Percentiles rank a stretch among this genome's conserved stretches.
Evolutionary conservation across 2,888 invertebrate genomes (phyloP).

Genomic region (Hemithea aestivaria): DNA sequence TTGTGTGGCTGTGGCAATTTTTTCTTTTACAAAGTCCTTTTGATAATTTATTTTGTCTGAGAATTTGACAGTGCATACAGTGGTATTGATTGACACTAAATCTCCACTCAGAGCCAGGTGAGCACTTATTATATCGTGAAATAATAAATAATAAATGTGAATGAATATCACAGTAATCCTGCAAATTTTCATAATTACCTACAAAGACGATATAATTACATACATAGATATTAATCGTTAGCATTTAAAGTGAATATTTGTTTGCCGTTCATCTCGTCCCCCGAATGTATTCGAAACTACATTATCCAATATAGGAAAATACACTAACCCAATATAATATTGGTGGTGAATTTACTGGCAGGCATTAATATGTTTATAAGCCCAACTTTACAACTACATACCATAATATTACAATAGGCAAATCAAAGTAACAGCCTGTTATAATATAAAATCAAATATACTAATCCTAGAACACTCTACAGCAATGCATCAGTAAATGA

Average conservation of each 20-base stretch:
- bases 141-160: conserved; percentile 55
- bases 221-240: no score
- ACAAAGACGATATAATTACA: conserved; percentile 38
- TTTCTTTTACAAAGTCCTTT: no score
- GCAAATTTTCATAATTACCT: conserved; percentile 48
- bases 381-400: conserved; percentile 11
- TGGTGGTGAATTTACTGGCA: conserved; percentile 10
- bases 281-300: conserved; percentile 4
- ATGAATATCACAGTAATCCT: conserved; percentile 72
- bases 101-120: conserved; percentile 52
- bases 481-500: neutral
- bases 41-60: no score
- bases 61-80: no score
- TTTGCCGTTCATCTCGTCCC: no score
- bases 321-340: conserved; percentile 6
- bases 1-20: no score
- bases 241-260: neutral
- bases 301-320: conserved; percentile 5
- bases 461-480: conserved; percentile 20
- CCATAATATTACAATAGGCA: conserved; percentile 7
- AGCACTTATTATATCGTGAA: conserved; percentile 34
- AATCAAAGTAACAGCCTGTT: conserved; percentile 13
- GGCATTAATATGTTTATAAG: conserved; percentile 14
- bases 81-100: no score
- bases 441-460: conserved; percentile 9